A percentile compares a stretch with the other conserved stretches of the same genome.
These are phyloP conservation scores for Orycteropus afer DNA, from an alignment of 2,113 vertebrate species.

Conservation along the genomic window DNA sequence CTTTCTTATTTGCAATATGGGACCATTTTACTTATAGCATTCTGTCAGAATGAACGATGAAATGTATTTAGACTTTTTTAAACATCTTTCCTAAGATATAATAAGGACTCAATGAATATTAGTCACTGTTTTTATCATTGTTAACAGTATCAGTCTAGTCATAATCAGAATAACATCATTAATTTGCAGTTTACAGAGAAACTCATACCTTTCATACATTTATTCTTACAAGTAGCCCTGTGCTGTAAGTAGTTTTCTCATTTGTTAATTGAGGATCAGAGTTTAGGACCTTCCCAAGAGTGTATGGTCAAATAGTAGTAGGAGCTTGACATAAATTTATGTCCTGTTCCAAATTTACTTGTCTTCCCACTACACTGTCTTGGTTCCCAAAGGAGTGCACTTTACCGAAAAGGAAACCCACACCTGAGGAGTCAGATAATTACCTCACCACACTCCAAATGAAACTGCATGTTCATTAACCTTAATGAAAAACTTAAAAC, in stretches of 20 bases:
- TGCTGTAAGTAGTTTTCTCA: neutral
- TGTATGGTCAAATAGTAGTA: neutral
- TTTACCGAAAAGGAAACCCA: neutral
- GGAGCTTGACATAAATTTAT: neutral
- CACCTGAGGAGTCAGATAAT: neutral
- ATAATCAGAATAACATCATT: neutral
- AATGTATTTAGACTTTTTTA: neutral
- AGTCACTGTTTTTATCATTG: neutral
- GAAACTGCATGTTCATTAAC: conserved; percentile 53
- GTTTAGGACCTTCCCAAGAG: neutral
- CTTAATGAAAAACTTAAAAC: conserved; percentile 54
- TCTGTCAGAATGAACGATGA: neutral
- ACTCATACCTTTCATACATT: neutral
- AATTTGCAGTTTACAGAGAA: neutral
- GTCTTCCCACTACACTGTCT: neutral
- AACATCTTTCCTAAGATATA: neutral
- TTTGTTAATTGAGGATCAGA: neutral
- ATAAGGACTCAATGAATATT: neutral
- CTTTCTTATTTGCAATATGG: neutral
- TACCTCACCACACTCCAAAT: neutral
- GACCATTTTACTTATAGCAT: neutral
- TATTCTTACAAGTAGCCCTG: neutral
- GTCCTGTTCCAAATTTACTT: neutral
- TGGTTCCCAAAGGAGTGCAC: neutral
- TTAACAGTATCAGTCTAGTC: neutral